phyloP scores from a whole-genome alignment of 2,797 vertebrate genomes.

The Parambassis ranga region DNA sequence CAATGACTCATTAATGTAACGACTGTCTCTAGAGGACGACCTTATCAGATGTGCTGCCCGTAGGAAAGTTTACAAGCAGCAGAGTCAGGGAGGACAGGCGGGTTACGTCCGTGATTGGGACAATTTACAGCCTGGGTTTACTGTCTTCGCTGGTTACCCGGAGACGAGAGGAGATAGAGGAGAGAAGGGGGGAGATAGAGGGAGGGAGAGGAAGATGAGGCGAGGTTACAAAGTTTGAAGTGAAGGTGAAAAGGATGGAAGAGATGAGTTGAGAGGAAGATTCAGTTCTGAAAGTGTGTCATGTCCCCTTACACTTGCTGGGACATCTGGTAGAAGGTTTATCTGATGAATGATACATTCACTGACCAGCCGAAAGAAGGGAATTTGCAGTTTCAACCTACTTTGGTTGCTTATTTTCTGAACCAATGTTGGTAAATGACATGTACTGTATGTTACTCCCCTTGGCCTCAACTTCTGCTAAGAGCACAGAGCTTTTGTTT shows the following conservation, averaged over 20 bases:
- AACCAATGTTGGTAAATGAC: too few species aligned
- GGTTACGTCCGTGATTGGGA: neutral
- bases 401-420: too few species aligned
- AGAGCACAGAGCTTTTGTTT: too few species aligned
- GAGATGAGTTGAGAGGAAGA: neutral
- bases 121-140: slow-evolving; percentile 15
- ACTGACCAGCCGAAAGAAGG: too few species aligned
- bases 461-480: too few species aligned
- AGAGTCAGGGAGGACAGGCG: slow-evolving; percentile 1
- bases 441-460: too few species aligned
- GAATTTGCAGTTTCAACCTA: too few species aligned
- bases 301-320: too few species aligned
- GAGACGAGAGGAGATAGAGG: neutral
- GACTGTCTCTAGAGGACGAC: slow-evolving; percentile 22
- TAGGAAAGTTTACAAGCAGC: slow-evolving; percentile 27
- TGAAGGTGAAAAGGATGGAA: neutral
- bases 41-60: slow-evolving; percentile 9
- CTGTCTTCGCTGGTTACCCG: neutral
- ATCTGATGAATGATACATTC: too few species aligned
- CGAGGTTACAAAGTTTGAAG: neutral
- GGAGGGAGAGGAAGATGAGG: neutral
- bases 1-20: neutral
- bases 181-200: neutral
- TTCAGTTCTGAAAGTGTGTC: too few species aligned
- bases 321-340: too few species aligned